These are phyloP conservation scores for Teleogryllus occipitalis DNA, from an alignment of 1,140 invertebrate genomes.

Conservation along the genomic window DNA sequence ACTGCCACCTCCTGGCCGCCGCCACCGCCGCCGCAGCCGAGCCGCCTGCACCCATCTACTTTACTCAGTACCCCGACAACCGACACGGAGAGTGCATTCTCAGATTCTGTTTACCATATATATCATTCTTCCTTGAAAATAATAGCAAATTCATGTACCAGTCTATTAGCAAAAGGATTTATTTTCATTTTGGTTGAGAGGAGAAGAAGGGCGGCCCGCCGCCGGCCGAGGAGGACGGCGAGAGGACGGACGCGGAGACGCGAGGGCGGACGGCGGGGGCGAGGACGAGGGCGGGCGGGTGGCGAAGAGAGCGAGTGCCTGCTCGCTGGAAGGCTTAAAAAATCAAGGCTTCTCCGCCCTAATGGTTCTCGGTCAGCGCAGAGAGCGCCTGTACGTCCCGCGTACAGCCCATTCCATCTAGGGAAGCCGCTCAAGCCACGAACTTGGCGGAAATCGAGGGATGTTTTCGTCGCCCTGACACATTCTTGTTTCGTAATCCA, in stretches of 20 bases:
- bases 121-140: conserved; percentile 38
- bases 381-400: too few species aligned
- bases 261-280: neutral
- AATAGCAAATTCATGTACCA: conserved; percentile 43
- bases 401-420: too few species aligned
- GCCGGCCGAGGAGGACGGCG: neutral
- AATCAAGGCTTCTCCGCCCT: neutral
- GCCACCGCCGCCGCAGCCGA: neutral
- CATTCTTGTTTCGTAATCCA: too few species aligned
- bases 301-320: neutral
- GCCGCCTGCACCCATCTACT: conserved; percentile 15
- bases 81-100: conserved; percentile 36
- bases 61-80: conserved; percentile 15
- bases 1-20: neutral
- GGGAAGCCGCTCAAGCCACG: too few species aligned
- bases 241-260: neutral
- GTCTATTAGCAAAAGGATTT: conserved; percentile 44
- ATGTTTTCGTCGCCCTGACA: too few species aligned
- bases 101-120: conserved; percentile 41
- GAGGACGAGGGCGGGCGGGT: neutral
- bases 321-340: neutral
- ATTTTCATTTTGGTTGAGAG: conserved; percentile 37
- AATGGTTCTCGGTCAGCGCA: neutral
- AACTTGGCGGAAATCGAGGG: too few species aligned
- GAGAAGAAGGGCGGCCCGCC: neutral